phyloP scores from a whole-genome alignment of 2,888 invertebrate species.

The Stenolophus ochropezus region DNA sequence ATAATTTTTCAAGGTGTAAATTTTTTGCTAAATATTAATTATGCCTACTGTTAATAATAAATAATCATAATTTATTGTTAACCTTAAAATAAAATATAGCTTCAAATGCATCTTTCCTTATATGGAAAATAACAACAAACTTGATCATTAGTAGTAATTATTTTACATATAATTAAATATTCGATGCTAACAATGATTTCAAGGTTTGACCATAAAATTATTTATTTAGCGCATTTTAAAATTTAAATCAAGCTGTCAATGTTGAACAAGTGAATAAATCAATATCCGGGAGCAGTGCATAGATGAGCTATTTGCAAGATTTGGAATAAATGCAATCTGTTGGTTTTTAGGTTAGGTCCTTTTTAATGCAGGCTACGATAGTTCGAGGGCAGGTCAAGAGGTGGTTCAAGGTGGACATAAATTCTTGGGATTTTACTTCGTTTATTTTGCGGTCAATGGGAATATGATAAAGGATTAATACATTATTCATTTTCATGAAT shows the following conservation, averaged over 20 bases:
- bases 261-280: not conserved
- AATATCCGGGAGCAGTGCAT: not conserved
- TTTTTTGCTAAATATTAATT: not conserved
- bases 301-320: not conserved
- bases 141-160: not conserved
- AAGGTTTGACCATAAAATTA: not conserved
- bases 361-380: not conserved
- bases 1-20: not conserved
- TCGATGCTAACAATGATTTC: not conserved
- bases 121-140: not conserved
- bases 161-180: conserved; percentile 10
- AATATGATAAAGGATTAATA: not conserved
- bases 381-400: conserved; percentile 1
- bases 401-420: conserved; percentile 35
- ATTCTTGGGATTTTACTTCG: conserved; percentile 6
- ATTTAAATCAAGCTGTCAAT: not conserved
- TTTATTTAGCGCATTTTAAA: not conserved
- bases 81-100: conserved; percentile 10
- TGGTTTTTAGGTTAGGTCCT: conserved; percentile 6
- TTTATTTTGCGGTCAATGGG: conserved; percentile 6
- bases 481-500: not conserved
- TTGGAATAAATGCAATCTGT: conserved; percentile 9
- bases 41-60: conserved; percentile 18
- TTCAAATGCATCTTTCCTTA: conserved; percentile 3
- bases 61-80: conserved; percentile 1